Base-by-base conservation (phyloP, 2,113 vertebrate genomes). In the Furnarius figulus region DNA sequence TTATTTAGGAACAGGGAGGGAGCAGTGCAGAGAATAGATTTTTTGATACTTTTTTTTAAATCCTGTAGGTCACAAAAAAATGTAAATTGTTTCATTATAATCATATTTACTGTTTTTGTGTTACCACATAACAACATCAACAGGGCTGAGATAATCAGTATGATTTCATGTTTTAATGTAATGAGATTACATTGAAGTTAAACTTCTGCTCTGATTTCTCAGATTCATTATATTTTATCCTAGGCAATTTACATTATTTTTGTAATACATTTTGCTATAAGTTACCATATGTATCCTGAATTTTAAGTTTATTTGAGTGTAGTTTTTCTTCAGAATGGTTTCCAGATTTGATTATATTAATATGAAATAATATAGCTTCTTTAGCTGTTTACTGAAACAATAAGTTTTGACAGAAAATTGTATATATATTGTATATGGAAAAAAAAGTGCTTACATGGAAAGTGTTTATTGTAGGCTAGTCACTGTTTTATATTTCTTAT, bases 141-240 rank as follows among this genome's bases (percentile, higher is more conserved):
- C 39, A 59, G 13, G 35, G 21, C 63, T 93, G 72, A 96, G 62
- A 91, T 91, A 93, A 91, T 85, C 42, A 63, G 23, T n/a, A 83
- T 91, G 90, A 90, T 94, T 95, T 94, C 71, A 83, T 74, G 85
- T 80, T 95, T 90, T 88, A 77, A 82, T 46, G 7, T 88, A 89
- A 93, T 70, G 27, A 87, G 37, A 91, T 94, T 95, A 79, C 10
- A 42, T 17, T 62, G 35, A 91, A 73, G n/a, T 89, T 87, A 87
- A 83, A 79, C 37, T 53, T 91, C 66, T 75, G 49, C 40, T 91
- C 62, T 83, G 55, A 50, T 87, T 93, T 89, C 21, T 66, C 27
- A 85, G 71, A 70, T 89, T 87, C 1, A 3, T 75, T 84, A 21
- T 22, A 61, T 76, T 87, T 91, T 59, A 53, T 85, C 27, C 20